Conservation (phyloP, 2,888 invertebrate genomes). For the Drosophila recens region DNA sequence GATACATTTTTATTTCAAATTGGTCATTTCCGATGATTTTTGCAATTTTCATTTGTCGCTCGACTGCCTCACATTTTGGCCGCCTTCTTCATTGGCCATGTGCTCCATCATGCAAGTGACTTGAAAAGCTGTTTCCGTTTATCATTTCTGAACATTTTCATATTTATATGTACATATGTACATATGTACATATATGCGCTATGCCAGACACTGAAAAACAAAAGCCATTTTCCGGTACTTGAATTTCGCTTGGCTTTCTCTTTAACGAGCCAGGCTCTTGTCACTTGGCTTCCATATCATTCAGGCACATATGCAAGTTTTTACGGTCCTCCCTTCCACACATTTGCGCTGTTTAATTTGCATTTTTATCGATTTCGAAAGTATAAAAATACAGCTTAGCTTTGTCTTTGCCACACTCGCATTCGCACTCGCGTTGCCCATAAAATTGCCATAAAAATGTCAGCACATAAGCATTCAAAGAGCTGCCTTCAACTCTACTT, state of each 20-base stretch:
- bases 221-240: conserved; percentile 72
- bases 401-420: conserved; percentile 63
- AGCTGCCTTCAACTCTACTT: conserved; percentile 33
- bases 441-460: conserved; percentile 77
- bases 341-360: conserved; percentile 76
- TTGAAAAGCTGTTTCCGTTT: conserved; percentile 70
- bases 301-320: conserved; percentile 39
- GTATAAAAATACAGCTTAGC: conserved; percentile 72
- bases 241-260: conserved; percentile 52
- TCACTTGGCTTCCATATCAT: conserved; percentile 2
- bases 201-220: conserved; percentile 56
- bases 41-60: conserved; percentile 74
- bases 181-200: conserved; percentile 2
- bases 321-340: conserved; percentile 32
- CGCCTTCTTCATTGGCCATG: conserved; percentile 35
- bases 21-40: conserved; percentile 82
- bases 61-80: conserved; percentile 43
- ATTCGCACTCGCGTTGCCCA: conserved; percentile 50
- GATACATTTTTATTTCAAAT: conserved; percentile 78
- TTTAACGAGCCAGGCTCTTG: conserved; percentile 51
- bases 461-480: conserved; percentile 66
- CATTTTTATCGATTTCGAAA: conserved; percentile 78
- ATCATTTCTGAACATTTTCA: conserved; percentile 53
- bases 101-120: conserved; percentile 69
- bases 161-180: conserved; percentile 5